phyloP scores from a whole-genome alignment of 1,140 invertebrate genomes.

The Lordiphosa mommai region DNA sequence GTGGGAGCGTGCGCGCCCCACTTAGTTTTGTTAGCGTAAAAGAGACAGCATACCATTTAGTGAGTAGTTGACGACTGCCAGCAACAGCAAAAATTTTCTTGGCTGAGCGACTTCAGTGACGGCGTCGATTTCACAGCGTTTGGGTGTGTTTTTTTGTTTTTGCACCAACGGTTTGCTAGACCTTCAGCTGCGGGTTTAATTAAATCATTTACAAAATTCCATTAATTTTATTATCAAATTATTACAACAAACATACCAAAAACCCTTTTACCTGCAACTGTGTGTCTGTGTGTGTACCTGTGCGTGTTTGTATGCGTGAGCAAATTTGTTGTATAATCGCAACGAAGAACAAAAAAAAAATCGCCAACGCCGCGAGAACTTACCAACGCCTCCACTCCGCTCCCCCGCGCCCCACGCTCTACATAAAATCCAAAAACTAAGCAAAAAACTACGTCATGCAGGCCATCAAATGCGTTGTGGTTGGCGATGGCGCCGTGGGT shows the following conservation, averaged over 20 bases:
- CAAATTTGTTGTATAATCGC: conserved; percentile 72
- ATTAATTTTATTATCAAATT: neutral
- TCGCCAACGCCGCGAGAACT: conserved; percentile 26
- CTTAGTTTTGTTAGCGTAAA: conserved; percentile 12
- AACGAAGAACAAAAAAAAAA: conserved; percentile 35
- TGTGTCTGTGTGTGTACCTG: conserved; percentile 13
- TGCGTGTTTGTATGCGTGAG: conserved; percentile 45
- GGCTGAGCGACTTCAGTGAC: conserved; percentile 32
- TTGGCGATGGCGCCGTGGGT: conserved; percentile 96
- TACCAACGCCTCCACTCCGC: neutral
- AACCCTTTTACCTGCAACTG: conserved; percentile 17
- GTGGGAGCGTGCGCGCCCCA: conserved; percentile 55
- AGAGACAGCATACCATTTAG: too few relatives aligned
- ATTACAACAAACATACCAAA: conserved; percentile 1
- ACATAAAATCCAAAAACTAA: conserved; percentile 5
- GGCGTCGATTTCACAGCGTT: conserved; percentile 65
- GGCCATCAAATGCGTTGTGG: conserved; percentile 97
- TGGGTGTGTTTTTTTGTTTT: conserved; percentile 64
- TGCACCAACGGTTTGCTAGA: conserved; percentile 1
- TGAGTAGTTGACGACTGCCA: neutral
- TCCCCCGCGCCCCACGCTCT: neutral
- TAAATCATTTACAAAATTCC: conserved; percentile 17
- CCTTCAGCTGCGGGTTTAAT: conserved; percentile 24
- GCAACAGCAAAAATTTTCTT: conserved; percentile 31
- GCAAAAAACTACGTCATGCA: conserved; percentile 84